A percentile compares a stretch with the other conserved stretches of the same genome.
These are phyloP conservation scores for Myodes glareolus DNA, from an alignment of 2,113 vertebrate species.

Conservation along the genomic window DNA sequence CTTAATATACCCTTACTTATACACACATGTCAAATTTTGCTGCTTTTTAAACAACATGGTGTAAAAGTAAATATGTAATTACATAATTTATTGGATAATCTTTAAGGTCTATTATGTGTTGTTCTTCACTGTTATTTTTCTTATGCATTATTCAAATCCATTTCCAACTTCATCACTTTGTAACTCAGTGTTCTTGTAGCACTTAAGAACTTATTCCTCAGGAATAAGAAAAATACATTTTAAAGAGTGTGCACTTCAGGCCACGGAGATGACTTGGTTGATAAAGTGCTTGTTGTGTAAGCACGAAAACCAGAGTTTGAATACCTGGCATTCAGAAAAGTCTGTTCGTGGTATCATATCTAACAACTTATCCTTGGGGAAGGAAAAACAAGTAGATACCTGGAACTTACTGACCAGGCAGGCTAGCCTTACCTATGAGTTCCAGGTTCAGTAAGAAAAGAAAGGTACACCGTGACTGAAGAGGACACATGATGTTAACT, in stretches of 20 bases:
- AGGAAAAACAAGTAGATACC: neutral
- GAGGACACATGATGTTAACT: too few relatives aligned
- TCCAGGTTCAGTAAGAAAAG: neutral
- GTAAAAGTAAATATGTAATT: neutral
- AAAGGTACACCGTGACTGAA: neutral
- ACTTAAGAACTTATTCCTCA: conserved; percentile 8
- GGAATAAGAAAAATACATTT: neutral
- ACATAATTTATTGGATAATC: neutral
- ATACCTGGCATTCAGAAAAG: too few relatives aligned
- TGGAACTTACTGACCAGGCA: neutral
- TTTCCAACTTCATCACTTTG: neutral
- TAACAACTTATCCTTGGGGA: neutral
- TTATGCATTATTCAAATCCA: conserved; percentile 1
- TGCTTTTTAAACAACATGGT: neutral
- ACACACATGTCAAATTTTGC: neutral
- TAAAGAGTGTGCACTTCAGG: neutral
- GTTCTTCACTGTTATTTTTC: neutral
- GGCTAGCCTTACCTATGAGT: neutral
- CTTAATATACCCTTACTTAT: conserved; percentile 12
- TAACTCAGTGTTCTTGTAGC: neutral
- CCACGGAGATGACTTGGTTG: neutral
- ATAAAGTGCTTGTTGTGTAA: neutral
- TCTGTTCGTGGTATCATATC: neutral
- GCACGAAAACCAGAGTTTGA: neutral
- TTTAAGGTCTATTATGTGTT: neutral